Base-by-base conservation (phyloP, 2,888 invertebrate genomes). In the Tetanocera ferruginea region DNA sequence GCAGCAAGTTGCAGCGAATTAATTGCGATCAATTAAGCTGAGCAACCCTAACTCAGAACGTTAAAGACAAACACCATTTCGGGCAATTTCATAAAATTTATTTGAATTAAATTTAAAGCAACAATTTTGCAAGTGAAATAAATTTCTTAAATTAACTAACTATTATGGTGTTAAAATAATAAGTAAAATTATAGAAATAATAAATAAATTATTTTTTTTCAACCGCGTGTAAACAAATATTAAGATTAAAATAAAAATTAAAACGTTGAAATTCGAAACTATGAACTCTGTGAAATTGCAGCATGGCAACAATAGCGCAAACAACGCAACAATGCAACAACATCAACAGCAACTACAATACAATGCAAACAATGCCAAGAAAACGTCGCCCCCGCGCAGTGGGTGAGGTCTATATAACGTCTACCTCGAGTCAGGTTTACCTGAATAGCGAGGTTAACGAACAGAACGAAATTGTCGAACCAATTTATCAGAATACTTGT, bases 371-470 rank as follows among this genome's bases (percentile, higher is more conserved):
- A 43, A 82, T 89, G 80, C 89, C 90, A 67, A 87, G 89, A 76
- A 88, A 87, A 80, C 86, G 90, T 34, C 85, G 88, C 52, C 88
- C 90, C n/a, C 88, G 89, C 37, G 89, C 89, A 31, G 88, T 83
- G 49, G 90, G 90, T 79, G 90, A 90, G 84, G 89, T 90, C 43
- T 86, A 84, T 76, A 86, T 90, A 83, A 87, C 89, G 57, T 87
- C 88, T 64, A 84, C 86, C 73, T 78, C 88, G 72, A 87, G 88
- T 83, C 84, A 83, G 72, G 84, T 90, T 49, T 89, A 89, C 82
- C 82, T 90, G 60, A 88, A 88, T 80, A 86, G 83, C 71, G 82
- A 84, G 49, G 52, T 81, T 62, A 80, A 75, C 70, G 83, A 81
- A 55, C 75, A 80, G 28, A 81, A 81, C 57, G 84, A 83, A 73